phyloP scores from a whole-genome alignment of 2,888 invertebrate genomes.

The Eupithecia centaureata region DNA sequence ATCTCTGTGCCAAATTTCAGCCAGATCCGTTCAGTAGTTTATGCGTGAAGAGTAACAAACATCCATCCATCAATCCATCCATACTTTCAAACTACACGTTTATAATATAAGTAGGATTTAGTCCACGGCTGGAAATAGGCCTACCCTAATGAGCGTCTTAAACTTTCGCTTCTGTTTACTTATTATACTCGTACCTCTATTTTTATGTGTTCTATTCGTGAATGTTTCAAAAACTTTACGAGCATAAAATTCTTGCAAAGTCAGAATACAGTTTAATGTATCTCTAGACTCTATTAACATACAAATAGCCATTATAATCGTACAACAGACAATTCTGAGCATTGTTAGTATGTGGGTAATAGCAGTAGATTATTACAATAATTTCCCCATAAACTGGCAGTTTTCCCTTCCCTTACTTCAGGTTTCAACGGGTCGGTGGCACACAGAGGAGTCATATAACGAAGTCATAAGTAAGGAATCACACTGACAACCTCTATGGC shows the following conservation, averaged over 20 bases:
- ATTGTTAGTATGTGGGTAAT: constrained; percentile 51
- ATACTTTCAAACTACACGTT: too few species aligned
- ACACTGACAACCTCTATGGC: too few species aligned
- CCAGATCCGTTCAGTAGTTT: too few species aligned
- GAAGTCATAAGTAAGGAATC: neutral
- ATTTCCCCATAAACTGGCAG: constrained; percentile 55
- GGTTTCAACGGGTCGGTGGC: constrained; percentile 12
- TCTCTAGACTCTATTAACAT: constrained; percentile 10
- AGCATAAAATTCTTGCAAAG: neutral
- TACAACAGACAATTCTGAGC: constrained; percentile 19
- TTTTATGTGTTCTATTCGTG: neutral
- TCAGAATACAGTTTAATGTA: neutral
- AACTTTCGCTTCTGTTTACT: neutral
- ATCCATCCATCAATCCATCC: too few species aligned
- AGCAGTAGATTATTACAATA: constrained; percentile 60
- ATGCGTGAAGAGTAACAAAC: too few species aligned
- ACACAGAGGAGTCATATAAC: constrained; percentile 8
- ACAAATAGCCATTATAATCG: constrained; percentile 15
- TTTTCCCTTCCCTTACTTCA: constrained; percentile 48
- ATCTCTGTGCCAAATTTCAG: too few species aligned
- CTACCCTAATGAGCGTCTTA: neutral
- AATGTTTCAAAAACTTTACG: neutral
- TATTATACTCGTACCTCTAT: neutral
- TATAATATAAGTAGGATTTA: too few species aligned
- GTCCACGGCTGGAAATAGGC: neutral